Percentiles rank a stretch among this genome's conserved stretches.
Conservation (phyloP, 2,888 invertebrate species). For the Epicampocera succincta region DNA sequence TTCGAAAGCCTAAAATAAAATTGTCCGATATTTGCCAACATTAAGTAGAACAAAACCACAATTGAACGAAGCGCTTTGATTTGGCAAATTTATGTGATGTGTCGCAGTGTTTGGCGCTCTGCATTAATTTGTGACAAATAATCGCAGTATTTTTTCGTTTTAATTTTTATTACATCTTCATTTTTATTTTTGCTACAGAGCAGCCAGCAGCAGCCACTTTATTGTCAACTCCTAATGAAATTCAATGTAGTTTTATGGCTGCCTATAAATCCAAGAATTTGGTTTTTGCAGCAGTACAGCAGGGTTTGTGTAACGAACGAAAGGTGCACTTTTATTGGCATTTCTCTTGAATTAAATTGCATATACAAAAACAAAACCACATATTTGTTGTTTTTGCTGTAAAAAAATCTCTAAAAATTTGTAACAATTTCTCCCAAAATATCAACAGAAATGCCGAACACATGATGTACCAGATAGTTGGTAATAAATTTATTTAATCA, state of each 20-base stretch:
- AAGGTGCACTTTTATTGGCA: constrained; percentile 44
- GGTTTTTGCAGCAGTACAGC: constrained; percentile 1
- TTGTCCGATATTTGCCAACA: constrained; percentile 29
- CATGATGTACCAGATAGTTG: constrained; percentile 5
- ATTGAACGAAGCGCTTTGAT: constrained; percentile 52
- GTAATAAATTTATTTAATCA: constrained; percentile 31
- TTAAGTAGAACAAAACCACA: constrained; percentile 48
- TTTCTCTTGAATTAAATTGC: constrained; percentile 37
- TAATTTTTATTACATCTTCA: constrained; percentile 27
- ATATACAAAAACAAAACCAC: no score
- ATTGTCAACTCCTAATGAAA: constrained; percentile 44
- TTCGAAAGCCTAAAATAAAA: constrained; percentile 16
- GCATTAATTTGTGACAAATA: constrained; percentile 75
- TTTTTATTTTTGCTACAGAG: constrained; percentile 24
- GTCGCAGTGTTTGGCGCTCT: constrained; percentile 78
- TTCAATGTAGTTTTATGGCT: constrained; percentile 51
- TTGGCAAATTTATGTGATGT: constrained; percentile 77
- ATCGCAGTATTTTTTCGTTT: constrained; percentile 44
- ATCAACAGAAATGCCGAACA: constrained; percentile 4
- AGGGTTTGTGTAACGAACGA: constrained; percentile 9
- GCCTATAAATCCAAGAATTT: constrained; percentile 37
- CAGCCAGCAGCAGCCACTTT: constrained; percentile 25
- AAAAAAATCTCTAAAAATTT: constrained; percentile 23
- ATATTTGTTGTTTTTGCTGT: not conserved
- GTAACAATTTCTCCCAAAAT: constrained; percentile 22